Evolutionary conservation across 2,113 vertebrate genomes (phyloP), one percentile per base, ranked within the genome.

Genomic region (Petromus typicus): DNA sequence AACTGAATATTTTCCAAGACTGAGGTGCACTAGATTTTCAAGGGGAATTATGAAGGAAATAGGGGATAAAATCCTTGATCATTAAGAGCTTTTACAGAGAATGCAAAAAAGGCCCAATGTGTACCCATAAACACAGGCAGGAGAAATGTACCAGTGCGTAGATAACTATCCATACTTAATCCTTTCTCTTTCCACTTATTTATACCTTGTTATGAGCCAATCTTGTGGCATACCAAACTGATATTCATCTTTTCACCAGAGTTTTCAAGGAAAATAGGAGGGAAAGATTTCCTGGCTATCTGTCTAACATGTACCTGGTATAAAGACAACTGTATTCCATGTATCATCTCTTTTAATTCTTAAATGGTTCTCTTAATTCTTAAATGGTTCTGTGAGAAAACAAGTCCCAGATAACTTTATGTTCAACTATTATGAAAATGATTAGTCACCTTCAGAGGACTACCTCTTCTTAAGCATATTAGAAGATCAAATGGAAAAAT

Each of bases 131-230:
- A 80, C 18, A 64, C 1, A 71, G 69, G 30, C 14, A 51, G 48
- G 57, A 40, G 51, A 91, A 94, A 90, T 23, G 18, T 32, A 57
- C 27, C 13, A 27, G 43, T 32, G 16, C 17, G 18, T n/a, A 48
- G 83, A 51, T 80, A 73, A 67, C 34, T 76, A 25, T 34, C 16
- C 25, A 57, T 2, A 66, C 20, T 34, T 83, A 23, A 40, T 79
- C 82, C 40, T 90, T 92, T 97, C 67, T 11, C 25, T 94, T 90
- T 73, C 69, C 23, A 43, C 11, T 75, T 34, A 40, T 63, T 57
- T 79, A 20, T 79, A 93, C 75, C 73, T 91, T 73, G 7, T 86
- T 66, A 71, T 86, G n/a, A 91, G 67, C 30, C 75, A 90, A 69
- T 48, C 34, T 43, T 83, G 27, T 37, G 57, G 6, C 22, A 43